Evolutionary conservation across 92 coral and sea anemone genomes (phyloP), one percentile per base, ranked within the genome.

Genomic region (Epizoanthus stellaris): DNA sequence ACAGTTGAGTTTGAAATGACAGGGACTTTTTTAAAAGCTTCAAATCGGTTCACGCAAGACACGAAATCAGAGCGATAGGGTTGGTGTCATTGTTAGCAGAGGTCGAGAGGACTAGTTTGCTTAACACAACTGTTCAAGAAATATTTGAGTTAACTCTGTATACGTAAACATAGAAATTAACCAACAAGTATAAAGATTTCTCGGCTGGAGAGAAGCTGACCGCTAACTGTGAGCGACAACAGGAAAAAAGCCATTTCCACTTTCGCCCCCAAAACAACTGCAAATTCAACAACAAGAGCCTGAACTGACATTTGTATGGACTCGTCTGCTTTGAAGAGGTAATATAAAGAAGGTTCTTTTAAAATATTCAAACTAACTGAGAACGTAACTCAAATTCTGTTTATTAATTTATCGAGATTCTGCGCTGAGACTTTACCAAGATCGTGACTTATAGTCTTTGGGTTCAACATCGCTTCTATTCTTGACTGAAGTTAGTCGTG

Each of bases 191-290:
- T 39, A 76, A 39, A 58, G 4, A 63, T 59, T 79, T 40, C 60
- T 63, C 52, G 17, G 71, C 19, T 40, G 49, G 67, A 79, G 34
- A 42, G 71, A 45, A 52, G 71, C 83, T 62, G 64, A 21, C 83
- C 72, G 19, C 83, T 19, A 79, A 56, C 83, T 79, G 83, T 43
- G 83, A 43, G 59, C 2, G 60, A 79, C 39, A 62, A 62, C 65
- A 62, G 61, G 65, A 79, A 45, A 63, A 58, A 79, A 8, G 17
- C 17, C 3, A 23, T 1, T 34, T 34, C 59, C 66, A 57, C 49
- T 62, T 34, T 61, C 47, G 83, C 42, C 53, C 49, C 23, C 10
- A 57, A 62, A 43, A 79, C 70, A 45, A 20, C 58, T 8, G 57
- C 36, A 13, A 63, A 42, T 13, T 52, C 56, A 52, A 52, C 13